Evolutionary conservation across 2,797 vertebrate genomes (phyloP).

Genomic region (Rallus crepitans): DNA sequence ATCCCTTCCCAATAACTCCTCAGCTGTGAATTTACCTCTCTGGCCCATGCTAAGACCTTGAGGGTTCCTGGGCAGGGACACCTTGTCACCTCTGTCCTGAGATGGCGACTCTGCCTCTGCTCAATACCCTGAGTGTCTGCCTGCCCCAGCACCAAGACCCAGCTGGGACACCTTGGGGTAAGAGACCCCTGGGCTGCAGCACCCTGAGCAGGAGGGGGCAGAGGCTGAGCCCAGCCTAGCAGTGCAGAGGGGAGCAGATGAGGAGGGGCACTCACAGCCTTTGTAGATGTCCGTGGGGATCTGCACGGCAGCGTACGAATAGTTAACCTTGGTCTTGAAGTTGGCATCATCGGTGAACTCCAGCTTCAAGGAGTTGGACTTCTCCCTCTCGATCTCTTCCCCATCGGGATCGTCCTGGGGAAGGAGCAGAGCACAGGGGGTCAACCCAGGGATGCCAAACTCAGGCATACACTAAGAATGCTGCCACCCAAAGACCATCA

Average conservation of each 20-base stretch:
- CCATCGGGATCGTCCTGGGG: constrained; percentile 90
- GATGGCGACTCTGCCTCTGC: accelerated
- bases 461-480: accelerated
- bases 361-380: constrained; percentile 87
- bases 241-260: accelerated
- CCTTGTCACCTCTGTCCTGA: not conserved
- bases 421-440: not conserved
- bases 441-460: not conserved
- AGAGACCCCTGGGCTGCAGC: not conserved
- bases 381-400: constrained; percentile 87
- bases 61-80: not conserved
- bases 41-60: not conserved
- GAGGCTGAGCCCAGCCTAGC: not conserved
- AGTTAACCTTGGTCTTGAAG: constrained; percentile 99
- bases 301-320: constrained; percentile 95
- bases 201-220: not conserved
- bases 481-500: not conserved
- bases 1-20: not conserved
- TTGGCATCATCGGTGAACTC: constrained; percentile 93
- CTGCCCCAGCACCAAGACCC: not conserved
- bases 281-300: constrained; percentile 99
- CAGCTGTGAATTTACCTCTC: accelerated
- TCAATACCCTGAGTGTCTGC: not conserved
- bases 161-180: accelerated
- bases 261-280: constrained; percentile 89